Evolutionary conservation across 2,888 invertebrate genomes (phyloP).

Genomic region (Perizoma affinitatum): DNA sequence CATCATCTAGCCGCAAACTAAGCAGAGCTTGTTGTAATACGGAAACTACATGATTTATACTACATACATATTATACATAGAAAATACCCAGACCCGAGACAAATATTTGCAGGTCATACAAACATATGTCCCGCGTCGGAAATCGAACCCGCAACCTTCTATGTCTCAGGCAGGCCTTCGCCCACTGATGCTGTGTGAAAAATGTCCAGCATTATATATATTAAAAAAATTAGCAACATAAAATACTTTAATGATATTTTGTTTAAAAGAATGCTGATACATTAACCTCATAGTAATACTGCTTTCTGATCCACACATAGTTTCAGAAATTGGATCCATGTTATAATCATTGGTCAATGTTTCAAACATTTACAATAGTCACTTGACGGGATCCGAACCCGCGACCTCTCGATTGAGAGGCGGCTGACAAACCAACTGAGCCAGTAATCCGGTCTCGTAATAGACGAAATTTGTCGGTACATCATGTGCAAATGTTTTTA

Average conservation of each 20-base stretch:
- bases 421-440: background rate
- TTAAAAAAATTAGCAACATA: background rate
- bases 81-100: no score
- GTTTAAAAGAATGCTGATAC: background rate
- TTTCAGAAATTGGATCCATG: conserved; percentile 56
- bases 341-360: conserved; percentile 50
- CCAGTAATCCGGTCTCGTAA: background rate
- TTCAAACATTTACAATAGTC: no score
- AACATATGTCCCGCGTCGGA: no score
- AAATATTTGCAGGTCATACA: no score
- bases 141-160: no score
- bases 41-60: no score
- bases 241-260: background rate
- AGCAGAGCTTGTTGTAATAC: no score
- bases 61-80: no score
- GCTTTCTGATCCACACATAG: conserved; percentile 38
- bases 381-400: conserved; percentile 12
- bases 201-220: no score
- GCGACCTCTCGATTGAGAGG: background rate
- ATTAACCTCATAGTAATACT: conserved; percentile 43
- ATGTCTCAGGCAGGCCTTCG: no score
- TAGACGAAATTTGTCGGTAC: background rate
- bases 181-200: no score
- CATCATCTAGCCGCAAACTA: no score
- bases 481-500: background rate